Evolutionary conservation across 2,797 vertebrate genomes (phyloP), one percentile per base, ranked within the genome.

Genomic region (Manis pentadactyla): DNA sequence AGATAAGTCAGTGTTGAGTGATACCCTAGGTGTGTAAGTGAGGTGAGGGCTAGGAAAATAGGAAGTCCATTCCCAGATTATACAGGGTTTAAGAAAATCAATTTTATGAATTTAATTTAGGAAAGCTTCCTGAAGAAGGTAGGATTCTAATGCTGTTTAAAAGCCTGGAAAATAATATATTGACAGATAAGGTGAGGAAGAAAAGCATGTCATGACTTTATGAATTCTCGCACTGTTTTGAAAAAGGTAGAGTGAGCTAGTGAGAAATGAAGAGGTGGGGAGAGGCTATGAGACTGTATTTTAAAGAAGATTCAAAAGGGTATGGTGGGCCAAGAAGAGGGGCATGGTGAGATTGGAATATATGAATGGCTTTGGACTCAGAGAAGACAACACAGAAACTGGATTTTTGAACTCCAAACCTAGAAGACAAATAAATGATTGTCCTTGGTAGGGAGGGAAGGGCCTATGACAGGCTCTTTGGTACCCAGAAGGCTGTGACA

Each of bases 311-410:
- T 5, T 19, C 31, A 19, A 53, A 39, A 42, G 57, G 21, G 12
- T 6, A 61, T 49, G 19, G 18, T 39, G 5, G 4, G 7, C 2
- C 73, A 53, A 88, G 14, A 27, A 81, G 15, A 55, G 46, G 25
- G 1, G 1, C 23, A 7, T 31, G 23, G 14, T 39, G 3, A 5
- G 14, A 2, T 2, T 59, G 25, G 7, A 17, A 5, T 2, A 7
- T n/a, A 13, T 75, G 7, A 78, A 39, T 53, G 49, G 18, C 5
- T 79, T 34, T 57, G 83, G 15, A 73, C 29, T 23, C 15, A 25
- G 21, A 82, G 21, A 42, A 57, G 42, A n/a, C 86, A 31, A 93
- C 51, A 42, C 1, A 53, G 12, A 87, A 2, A 13, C 25, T 78
- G 4, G 51, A 37, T 51, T 91, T 91, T 94, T 42, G 46, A 68